Base-by-base conservation (phyloP, 2,797 vertebrate species). In the Takifugu ocellatus region DNA sequence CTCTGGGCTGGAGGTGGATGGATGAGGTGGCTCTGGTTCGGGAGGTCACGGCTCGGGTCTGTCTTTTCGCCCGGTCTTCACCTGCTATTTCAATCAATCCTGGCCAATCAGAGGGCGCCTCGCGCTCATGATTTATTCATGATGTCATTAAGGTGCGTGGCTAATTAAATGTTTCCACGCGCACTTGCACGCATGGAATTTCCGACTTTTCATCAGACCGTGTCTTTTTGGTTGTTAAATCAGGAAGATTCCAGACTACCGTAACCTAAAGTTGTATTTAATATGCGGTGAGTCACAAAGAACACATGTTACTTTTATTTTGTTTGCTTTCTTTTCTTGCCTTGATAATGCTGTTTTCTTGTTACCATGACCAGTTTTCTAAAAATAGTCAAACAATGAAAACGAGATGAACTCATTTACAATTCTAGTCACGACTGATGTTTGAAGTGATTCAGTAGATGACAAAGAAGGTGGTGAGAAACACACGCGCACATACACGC, bases 101-200 rank as follows among this genome's bases (percentile, higher is more conserved):
- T 0, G 76, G 45, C 78, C 79, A 78, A 78, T 83, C 73, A 82
- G 57, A 74, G 66, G 42, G 42, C 55, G 24, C 31, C 39, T 15
- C 46, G 45, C 5, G 44, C 31, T 70, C 44, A 77, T 77, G 69
- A 17, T 56, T 81, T 45, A 74, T 79, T 75, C 74, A 56, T 51
- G 25, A 4, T 11, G 59, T 56, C 68, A 79, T 77, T 66, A 82
- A 62, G 59, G 16, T 15, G 4, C 36, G 5, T 27, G 26, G 51
- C 2, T 83, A 79, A 82, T 78, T 75, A 48, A 51, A 72, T 49
- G 33, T 79, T 83, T 80, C 66, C 82, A 72, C 72, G 52, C 17
- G 2, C 31, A 29, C n/a, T 31, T 8, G 27, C 44, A 25, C 10
- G 29, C n/a, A 27, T 6, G 44, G 54, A 68, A 31, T 66, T 70